Conservation (phyloP, 2,113 vertebrate species). For the Xenotilapia caudafasciata region DNA sequence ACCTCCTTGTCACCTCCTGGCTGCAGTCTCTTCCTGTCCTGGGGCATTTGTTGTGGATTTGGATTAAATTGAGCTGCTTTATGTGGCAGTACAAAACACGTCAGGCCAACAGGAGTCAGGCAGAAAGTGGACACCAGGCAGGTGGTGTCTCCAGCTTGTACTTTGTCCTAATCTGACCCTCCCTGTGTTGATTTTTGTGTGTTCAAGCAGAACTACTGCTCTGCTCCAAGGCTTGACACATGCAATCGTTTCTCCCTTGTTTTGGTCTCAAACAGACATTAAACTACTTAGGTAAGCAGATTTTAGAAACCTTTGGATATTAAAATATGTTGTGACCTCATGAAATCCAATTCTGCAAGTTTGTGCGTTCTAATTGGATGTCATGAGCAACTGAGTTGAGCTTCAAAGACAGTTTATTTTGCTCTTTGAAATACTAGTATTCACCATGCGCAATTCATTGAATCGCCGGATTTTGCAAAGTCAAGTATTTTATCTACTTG, state of each 20-base stretch:
- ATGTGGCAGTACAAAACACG: background rate
- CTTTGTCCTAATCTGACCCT: background rate
- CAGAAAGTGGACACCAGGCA: background rate
- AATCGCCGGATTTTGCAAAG: background rate
- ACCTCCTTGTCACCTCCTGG: background rate
- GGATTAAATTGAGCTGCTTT: background rate
- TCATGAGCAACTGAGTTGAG: background rate
- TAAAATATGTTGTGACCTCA: background rate
- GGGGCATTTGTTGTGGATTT: background rate
- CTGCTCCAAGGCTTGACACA: background rate
- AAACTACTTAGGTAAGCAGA: background rate
- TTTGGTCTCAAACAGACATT: background rate
- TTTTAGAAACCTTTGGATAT: background rate
- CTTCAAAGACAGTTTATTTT: background rate
- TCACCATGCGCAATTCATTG: background rate
- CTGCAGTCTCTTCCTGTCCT: conserved; percentile 14
- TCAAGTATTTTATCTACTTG: background rate
- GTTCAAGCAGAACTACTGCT: conserved; percentile 4
- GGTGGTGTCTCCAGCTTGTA: conserved; percentile 8
- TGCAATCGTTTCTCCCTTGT: background rate
- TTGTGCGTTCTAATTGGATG: conserved; percentile 3
- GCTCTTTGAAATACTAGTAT: background rate
- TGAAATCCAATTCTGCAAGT: background rate
- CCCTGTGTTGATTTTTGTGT: background rate
- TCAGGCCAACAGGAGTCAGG: background rate